phyloP scores from a whole-genome alignment of 2,888 invertebrate genomes.

The Ceriagrion tenellum region DNA sequence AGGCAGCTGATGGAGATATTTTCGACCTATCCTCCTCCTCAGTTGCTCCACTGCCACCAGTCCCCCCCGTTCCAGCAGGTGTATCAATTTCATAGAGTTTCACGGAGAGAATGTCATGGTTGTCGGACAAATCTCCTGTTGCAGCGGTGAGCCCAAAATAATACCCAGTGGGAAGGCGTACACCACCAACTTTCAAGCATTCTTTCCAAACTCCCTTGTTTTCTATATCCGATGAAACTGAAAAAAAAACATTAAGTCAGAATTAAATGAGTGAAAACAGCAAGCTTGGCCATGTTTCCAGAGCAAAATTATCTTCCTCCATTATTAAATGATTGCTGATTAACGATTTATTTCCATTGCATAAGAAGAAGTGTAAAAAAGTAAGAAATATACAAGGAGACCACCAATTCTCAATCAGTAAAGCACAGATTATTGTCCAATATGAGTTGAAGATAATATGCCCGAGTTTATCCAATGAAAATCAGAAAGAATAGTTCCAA shows the following conservation, averaged over 20 bases:
- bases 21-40: conserved; percentile 87
- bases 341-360: no score
- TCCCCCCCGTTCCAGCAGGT: conserved; percentile 79
- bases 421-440: no score
- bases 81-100: conserved; percentile 95
- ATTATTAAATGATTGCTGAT: no score
- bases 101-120: conserved; percentile 95
- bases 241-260: conserved; percentile 73
- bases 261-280: not conserved
- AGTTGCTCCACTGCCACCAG: conserved; percentile 69
- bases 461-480: no score
- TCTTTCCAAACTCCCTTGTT: conserved; percentile 96
- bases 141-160: conserved; percentile 96
- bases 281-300: no score
- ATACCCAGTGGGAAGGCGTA: conserved; percentile 96
- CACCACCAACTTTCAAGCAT: conserved; percentile 93
- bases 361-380: no score
- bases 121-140: conserved; percentile 98
- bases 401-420: no score
- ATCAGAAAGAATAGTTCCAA: no score
- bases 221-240: conserved; percentile 95
- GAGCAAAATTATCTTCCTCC: not conserved
- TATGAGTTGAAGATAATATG: no score
- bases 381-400: no score
- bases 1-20: conserved; percentile 93